Percentiles rank a stretch among this genome's conserved stretches.
phyloP scores from a whole-genome alignment of 2,797 vertebrate genomes.

The Peromyscus melanophrys region DNA sequence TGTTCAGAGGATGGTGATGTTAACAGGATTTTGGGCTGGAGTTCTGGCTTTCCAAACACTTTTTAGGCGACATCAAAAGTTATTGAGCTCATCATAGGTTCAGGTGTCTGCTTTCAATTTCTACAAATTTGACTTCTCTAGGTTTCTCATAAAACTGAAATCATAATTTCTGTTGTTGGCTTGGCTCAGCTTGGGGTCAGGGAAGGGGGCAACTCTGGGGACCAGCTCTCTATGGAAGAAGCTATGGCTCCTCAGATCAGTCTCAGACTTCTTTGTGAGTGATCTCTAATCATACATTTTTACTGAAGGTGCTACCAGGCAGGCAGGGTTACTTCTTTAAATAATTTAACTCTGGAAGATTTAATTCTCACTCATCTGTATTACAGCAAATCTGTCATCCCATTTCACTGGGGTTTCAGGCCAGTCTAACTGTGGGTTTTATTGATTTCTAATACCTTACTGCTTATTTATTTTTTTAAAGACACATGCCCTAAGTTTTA shows the following conservation, averaged over 20 bases:
- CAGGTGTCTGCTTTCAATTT: neutral
- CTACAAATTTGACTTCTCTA: neutral
- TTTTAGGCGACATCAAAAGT: neutral
- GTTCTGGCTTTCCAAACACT: neutral
- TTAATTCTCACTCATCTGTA: conserved; percentile 48
- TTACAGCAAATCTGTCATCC: conserved; percentile 41
- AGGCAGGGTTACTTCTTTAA: conserved; percentile 56
- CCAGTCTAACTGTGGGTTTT: conserved; percentile 31
- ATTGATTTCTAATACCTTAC: neutral
- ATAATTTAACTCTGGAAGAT: conserved; percentile 70
- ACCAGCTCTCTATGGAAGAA: accelerated
- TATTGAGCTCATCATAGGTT: neutral
- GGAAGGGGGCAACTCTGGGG: neutral
- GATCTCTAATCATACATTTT: conserved; percentile 64
- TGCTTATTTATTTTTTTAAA: neutral
- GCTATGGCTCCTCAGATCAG: neutral
- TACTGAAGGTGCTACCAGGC: conserved; percentile 44
- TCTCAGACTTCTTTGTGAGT: neutral
- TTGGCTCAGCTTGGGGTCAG: accelerated
- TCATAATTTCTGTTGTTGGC: neutral
- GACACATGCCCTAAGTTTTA: conserved; percentile 16
- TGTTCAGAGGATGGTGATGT: neutral
- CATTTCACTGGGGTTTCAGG: neutral
- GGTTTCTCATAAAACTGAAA: neutral
- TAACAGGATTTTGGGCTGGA: too few species aligned